These are phyloP conservation scores for Actias luna DNA, from an alignment of 2,888 invertebrate genomes.

Conservation along the genomic window DNA sequence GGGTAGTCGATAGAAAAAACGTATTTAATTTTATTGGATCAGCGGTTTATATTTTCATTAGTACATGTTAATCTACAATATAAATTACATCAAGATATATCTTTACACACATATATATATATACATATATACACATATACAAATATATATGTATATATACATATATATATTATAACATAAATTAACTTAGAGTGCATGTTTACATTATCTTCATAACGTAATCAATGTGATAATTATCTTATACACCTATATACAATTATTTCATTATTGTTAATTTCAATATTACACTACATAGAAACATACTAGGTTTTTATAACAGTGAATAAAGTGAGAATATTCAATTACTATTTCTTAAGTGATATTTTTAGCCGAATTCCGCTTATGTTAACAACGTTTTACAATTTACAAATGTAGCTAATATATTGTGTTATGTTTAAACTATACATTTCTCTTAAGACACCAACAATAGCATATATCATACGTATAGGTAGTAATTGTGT, in stretches of 20 bases:
- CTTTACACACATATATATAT: conserved; percentile 50
- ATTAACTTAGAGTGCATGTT: conserved; percentile 49
- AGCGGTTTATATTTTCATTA: conserved; percentile 42
- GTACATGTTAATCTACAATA: conserved; percentile 50
- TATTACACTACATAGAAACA: neutral
- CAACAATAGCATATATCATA: too few species aligned
- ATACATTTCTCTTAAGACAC: too few species aligned
- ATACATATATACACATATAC: conserved; percentile 50
- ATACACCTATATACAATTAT: neutral
- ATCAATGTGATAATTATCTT: neutral
- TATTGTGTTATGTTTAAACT: too few species aligned
- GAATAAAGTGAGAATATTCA: neutral
- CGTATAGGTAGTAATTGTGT: too few species aligned
- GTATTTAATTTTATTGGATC: conserved; percentile 1
- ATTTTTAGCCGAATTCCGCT: too few species aligned
- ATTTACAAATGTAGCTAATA: too few species aligned
- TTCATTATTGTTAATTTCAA: neutral
- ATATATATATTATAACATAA: conserved; percentile 54
- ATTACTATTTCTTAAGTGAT: too few species aligned
- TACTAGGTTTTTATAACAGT: neutral
- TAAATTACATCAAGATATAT: conserved; percentile 65
- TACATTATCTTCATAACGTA: neutral
- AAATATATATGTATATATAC: conserved; percentile 50
- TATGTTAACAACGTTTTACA: too few species aligned
- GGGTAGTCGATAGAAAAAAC: neutral